phyloP scores from a whole-genome alignment of 2,113 vertebrate genomes.

The Rhynchopsitta pachyrhyncha region DNA sequence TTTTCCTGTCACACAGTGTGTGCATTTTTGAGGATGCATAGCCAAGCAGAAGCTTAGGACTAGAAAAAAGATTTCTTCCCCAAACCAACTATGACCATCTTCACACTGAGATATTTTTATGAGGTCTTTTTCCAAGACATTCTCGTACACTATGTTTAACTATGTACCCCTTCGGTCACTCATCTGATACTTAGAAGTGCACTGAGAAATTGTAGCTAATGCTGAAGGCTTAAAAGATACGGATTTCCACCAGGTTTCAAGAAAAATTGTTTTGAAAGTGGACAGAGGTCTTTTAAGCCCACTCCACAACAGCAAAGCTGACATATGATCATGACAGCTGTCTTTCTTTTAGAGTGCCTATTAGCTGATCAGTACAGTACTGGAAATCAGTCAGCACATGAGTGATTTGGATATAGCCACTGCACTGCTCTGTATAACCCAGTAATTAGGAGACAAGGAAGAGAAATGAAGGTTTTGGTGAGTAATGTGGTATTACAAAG shows the following conservation, averaged over 20 bases:
- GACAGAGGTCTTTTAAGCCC: neutral
- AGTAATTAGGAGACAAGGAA: neutral
- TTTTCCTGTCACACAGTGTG: neutral
- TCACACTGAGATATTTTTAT: neutral
- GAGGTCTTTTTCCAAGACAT: neutral
- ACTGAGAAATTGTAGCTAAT: neutral
- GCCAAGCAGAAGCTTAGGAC: neutral
- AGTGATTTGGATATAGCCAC: neutral
- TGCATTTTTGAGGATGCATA: neutral
- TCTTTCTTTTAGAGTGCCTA: neutral
- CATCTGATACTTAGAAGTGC: neutral
- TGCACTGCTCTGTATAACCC: neutral
- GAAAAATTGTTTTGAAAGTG: neutral
- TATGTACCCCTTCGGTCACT: neutral
- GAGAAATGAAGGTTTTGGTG: neutral
- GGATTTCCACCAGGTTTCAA: neutral
- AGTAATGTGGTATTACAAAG: neutral
- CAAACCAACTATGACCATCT: neutral
- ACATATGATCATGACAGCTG: neutral
- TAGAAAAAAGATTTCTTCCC: neutral
- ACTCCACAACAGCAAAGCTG: neutral
- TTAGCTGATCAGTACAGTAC: neutral
- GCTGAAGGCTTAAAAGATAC: neutral
- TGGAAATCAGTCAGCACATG: neutral
- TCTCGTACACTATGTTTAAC: neutral